A percentile compares a stretch with the other conserved stretches of the same genome.
These are phyloP conservation scores for Drosophila ochracea DNA, from an alignment of 2,888 invertebrate species.

Conservation along the genomic window DNA sequence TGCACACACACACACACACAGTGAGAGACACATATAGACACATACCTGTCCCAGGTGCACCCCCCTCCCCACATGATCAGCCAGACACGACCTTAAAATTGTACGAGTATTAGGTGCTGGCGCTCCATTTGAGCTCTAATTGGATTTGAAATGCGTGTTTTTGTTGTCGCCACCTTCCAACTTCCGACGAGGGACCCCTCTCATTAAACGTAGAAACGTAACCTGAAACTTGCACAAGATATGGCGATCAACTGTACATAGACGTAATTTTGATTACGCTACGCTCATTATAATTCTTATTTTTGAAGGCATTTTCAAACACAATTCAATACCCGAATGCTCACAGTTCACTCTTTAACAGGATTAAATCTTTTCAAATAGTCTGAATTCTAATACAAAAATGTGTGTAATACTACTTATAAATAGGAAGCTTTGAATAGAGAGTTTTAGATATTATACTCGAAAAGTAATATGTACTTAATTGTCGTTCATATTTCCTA, in stretches of 20 bases:
- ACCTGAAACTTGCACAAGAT: slow-evolving; percentile 18
- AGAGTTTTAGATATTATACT: background rate
- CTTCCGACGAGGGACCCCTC: slow-evolving; percentile 56
- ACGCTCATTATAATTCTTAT: slow-evolving; percentile 14
- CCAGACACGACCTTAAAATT: slow-evolving; percentile 63
- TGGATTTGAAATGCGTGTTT: slow-evolving; percentile 62
- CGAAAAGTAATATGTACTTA: background rate
- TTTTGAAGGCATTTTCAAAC: background rate
- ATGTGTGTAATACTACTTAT: background rate
- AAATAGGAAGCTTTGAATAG: background rate
- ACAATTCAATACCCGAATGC: background rate
- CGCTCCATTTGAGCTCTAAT: slow-evolving; percentile 66
- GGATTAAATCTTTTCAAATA: slow-evolving; percentile 8
- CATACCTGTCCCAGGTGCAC: slow-evolving; percentile 5
- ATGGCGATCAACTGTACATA: slow-evolving; percentile 17
- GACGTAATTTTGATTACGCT: slow-evolving; percentile 5
- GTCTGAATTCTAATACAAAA: background rate
- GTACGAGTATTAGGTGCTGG: slow-evolving; percentile 25
- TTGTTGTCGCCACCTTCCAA: slow-evolving; percentile 48
- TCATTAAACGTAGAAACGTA: slow-evolving; percentile 16
- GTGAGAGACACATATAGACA: background rate
- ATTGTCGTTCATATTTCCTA: background rate
- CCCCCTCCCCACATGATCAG: slow-evolving; percentile 1
- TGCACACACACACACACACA: slow-evolving; percentile 21
- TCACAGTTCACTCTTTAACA: slow-evolving; percentile 3